Conservation (phyloP, 2,888 invertebrate genomes). For the Cephus nigrinus region DNA sequence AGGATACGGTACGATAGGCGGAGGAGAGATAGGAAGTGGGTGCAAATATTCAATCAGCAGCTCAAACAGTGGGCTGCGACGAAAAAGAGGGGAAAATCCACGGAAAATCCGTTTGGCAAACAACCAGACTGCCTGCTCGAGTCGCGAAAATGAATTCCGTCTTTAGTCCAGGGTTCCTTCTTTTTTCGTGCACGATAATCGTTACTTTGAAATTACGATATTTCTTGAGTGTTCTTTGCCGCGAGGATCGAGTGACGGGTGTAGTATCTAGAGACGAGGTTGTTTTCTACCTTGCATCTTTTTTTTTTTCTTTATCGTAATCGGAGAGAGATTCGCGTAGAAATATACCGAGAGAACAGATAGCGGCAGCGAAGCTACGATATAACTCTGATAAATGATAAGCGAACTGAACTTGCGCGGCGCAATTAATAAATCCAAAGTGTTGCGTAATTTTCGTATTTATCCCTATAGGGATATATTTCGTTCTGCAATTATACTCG, state of each 20-base stretch:
- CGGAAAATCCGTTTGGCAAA: background rate
- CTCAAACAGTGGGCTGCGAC: constrained; percentile 29
- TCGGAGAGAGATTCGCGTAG: background rate
- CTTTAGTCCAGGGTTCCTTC: background rate
- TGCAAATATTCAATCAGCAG: constrained; percentile 46
- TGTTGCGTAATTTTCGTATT: background rate
- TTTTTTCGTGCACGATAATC: background rate
- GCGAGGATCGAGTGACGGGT: background rate
- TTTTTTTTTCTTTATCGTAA: background rate
- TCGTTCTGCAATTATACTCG: constrained; percentile 1
- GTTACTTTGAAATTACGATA: background rate
- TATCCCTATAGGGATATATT: background rate
- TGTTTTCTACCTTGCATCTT: background rate
- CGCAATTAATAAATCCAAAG: background rate
- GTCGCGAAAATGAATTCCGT: background rate
- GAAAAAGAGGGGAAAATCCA: constrained; percentile 9
- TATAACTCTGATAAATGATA: constrained; percentile 7
- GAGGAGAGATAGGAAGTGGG: constrained; percentile 8
- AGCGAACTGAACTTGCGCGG: background rate
- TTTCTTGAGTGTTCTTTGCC: background rate
- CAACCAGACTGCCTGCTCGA: background rate
- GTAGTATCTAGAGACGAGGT: background rate
- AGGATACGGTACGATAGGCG: constrained; percentile 7
- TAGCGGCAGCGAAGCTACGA: background rate
- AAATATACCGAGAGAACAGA: background rate